Percentiles rank a stretch among this genome's conserved stretches.
Evolutionary conservation across 2,797 vertebrate genomes (phyloP).

Genomic region (Streptopelia turtur): DNA sequence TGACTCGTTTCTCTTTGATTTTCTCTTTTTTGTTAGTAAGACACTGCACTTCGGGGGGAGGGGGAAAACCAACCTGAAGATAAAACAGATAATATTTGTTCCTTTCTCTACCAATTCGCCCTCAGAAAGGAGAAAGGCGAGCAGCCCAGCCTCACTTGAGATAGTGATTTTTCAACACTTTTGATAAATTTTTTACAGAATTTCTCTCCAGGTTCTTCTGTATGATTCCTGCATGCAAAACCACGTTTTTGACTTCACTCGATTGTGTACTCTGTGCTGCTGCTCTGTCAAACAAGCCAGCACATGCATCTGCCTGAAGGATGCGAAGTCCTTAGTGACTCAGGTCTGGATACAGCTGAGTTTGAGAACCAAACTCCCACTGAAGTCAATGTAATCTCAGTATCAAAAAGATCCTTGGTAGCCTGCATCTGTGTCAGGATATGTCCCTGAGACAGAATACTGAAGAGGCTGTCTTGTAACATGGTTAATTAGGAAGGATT

Average conservation of each 20-base stretch:
- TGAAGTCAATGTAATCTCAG: neutral
- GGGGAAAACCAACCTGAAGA: neutral
- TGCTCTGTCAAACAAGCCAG: neutral
- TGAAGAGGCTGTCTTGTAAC: neutral
- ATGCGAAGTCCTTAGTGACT: neutral
- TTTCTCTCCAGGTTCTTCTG: neutral
- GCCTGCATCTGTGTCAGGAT: neutral
- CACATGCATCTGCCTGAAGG: neutral
- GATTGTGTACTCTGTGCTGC: neutral
- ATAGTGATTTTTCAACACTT: constrained; percentile 20
- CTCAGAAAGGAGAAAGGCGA: neutral
- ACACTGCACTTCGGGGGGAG: neutral
- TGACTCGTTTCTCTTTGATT: constrained; percentile 18
- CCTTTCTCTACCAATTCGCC: neutral
- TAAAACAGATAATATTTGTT: constrained; percentile 12
- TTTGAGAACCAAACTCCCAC: neutral
- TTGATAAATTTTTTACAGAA: constrained; percentile 60
- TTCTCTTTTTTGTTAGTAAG: neutral
- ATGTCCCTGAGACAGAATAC: neutral
- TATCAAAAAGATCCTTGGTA: neutral
- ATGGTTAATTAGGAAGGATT: neutral
- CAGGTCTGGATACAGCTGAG: neutral
- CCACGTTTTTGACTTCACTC: neutral
- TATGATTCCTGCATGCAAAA: constrained; percentile 31
- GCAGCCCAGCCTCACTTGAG: neutral